Conservation (phyloP, 2,113 vertebrate genomes). For the Takifugu flavidus region DNA sequence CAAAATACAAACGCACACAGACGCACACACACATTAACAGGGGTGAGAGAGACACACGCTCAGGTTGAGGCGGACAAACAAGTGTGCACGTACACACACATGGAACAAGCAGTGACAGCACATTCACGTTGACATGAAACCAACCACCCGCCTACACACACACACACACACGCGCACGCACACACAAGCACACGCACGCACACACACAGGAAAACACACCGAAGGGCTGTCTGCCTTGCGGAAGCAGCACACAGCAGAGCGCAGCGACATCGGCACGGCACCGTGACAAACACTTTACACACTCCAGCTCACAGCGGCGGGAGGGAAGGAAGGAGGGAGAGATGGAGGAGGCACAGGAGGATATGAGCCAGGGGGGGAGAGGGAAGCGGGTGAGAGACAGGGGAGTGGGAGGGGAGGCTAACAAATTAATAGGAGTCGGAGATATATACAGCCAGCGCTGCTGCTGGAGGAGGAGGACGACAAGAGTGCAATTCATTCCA, state of each 20-base stretch:
- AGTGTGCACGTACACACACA: conserved; percentile 12
- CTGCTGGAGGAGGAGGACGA: conserved; percentile 37
- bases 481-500: conserved; percentile 71
- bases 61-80: conserved; percentile 44
- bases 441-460: conserved; percentile 65
- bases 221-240: conserved; percentile 50
- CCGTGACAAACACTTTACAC: conserved; percentile 75
- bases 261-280: conserved; percentile 68
- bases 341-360: conserved; percentile 42
- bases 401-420: conserved; percentile 40
- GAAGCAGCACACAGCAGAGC: conserved; percentile 55
- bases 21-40: conserved; percentile 14
- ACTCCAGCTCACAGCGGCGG: conserved; percentile 66
- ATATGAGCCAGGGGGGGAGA: conserved; percentile 57
- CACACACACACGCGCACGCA: conserved; percentile 10
- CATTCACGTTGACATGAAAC: conserved; percentile 59
- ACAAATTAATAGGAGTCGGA: conserved; percentile 72
- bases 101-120: conserved; percentile 54
- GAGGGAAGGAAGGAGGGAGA: conserved; percentile 43
- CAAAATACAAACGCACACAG: conserved; percentile 6
- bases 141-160: conserved; percentile 52
- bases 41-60: conserved; percentile 28
- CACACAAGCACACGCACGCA: conserved; percentile 12
- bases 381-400: background rate
- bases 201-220: conserved; percentile 31